Percentiles rank a stretch among this genome's conserved stretches.
Evolutionary conservation across 2,113 vertebrate species (phyloP).

Genomic region (Laticauda colubrina): DNA sequence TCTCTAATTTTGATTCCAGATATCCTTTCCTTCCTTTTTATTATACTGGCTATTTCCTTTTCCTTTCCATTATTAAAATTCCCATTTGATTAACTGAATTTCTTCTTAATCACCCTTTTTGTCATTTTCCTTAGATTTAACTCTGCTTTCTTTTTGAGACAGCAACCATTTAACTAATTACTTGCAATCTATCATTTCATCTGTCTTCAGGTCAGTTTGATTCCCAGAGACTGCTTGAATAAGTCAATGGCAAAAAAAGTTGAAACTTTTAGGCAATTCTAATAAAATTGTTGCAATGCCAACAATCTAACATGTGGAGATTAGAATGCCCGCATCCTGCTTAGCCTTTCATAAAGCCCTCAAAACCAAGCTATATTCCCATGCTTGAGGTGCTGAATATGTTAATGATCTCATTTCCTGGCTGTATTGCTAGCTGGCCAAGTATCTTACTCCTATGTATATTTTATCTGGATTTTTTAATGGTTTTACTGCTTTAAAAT

Average conservation of each 20-base stretch:
- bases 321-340: neutral
- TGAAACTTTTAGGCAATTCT: neutral
- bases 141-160: neutral
- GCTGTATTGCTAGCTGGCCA: neutral
- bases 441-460: neutral
- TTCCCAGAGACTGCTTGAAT: neutral
- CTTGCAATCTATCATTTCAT: neutral
- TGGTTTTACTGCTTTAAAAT: neutral
- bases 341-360: neutral
- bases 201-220: neutral
- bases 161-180: neutral
- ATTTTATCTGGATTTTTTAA: neutral
- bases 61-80: neutral
- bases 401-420: neutral
- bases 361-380: neutral
- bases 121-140: neutral
- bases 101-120: neutral
- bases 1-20: neutral
- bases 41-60: neutral
- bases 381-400: neutral
- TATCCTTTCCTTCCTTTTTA: neutral
- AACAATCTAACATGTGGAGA: neutral
- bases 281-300: neutral
- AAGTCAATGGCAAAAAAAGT: neutral
- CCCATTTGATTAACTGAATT: neutral